Evolutionary conservation across 2,888 invertebrate species (phyloP), one percentile per base, ranked within the genome.

Genomic region (Chesias legatella): DNA sequence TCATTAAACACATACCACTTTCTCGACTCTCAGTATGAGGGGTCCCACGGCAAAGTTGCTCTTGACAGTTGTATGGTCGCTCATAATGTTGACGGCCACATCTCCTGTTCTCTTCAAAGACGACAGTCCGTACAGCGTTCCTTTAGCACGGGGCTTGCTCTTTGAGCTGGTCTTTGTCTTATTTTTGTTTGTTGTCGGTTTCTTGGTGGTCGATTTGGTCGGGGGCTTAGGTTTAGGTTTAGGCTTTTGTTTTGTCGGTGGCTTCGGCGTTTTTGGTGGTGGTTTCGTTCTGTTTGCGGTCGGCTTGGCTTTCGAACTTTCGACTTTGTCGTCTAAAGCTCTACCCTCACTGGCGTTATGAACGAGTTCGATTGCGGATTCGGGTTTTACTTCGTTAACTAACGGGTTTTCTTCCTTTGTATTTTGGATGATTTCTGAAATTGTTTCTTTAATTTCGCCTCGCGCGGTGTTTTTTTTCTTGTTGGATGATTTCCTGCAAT

Each of bases 21-120:
- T 92, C 69, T 94, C 94, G 0, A 94, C 95, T 77, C 94, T 92
- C 48, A 96, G 79, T 11, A 93, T 92, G 28, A 96, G 78, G 0
- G 95, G 95, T 33, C 95, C 95, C 42, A 96, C 82, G 10, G 92
- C 91, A 69, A 96, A 95, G 73, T 93, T 94, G 37, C 94, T 94
- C 66, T 93, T 94, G 26, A 96, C 93, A 36, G 94, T 95, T 1
- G 95, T 95, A 63, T 94, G 93, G 63, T 94, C 91, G 33, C 92
- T 89, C 91, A 93, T 92, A 73, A 94, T 93, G 70, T 92, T 94
- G 30, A 95, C 94, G 36, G 91, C 90, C 5, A 95, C 95, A 66
- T 95, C 95, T 25, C 95, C 95, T 32, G 92, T 92, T 61, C 95
- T 90, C 66, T 92, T 92, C 60, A 96, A 77, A 7, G 95, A 92